Evolutionary conservation across 1,140 invertebrate species (phyloP).

Genomic region (Micrasema minimum): DNA sequence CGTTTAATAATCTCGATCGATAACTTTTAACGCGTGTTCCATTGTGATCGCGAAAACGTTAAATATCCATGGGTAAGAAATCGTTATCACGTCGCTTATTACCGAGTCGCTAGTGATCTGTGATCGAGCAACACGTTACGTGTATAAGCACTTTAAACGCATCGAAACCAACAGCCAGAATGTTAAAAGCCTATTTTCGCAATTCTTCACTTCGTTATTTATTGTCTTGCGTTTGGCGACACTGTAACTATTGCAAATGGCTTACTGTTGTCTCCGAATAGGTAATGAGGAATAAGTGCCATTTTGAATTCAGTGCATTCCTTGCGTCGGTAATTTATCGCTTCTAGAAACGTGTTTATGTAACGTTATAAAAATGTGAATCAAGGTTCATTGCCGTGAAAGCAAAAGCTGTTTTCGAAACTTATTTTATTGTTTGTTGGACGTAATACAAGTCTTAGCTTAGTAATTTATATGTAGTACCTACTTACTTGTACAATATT

Average conservation of each 20-base stretch:
- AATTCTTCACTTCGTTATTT: constrained; percentile 10
- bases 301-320: constrained; percentile 15
- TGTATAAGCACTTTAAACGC: neutral
- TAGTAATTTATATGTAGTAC: too few relatives aligned
- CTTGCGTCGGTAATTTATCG: constrained; percentile 2
- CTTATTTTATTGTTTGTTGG: too few relatives aligned
- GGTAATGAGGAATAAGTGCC: constrained; percentile 7
- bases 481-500: too few relatives aligned
- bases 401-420: constrained; percentile 5
- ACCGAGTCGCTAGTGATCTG: too few relatives aligned
- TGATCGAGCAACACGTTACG: constrained; percentile 20
- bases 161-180: neutral
- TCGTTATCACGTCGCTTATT: too few relatives aligned
- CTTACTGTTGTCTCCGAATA: constrained; percentile 10
- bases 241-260: constrained; percentile 15
- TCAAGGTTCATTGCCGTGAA: constrained; percentile 21
- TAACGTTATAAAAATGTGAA: constrained; percentile 14
- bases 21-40: too few relatives aligned
- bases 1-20: too few relatives aligned
- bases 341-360: constrained; percentile 12
- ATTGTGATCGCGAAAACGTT: too few relatives aligned
- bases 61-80: too few relatives aligned
- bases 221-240: constrained; percentile 3
- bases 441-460: too few relatives aligned
- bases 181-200: constrained; percentile 23